Percentiles rank a stretch among this genome's conserved stretches.
Conservation (phyloP, 2,888 invertebrate genomes). For the Drosophila seclusa region DNA sequence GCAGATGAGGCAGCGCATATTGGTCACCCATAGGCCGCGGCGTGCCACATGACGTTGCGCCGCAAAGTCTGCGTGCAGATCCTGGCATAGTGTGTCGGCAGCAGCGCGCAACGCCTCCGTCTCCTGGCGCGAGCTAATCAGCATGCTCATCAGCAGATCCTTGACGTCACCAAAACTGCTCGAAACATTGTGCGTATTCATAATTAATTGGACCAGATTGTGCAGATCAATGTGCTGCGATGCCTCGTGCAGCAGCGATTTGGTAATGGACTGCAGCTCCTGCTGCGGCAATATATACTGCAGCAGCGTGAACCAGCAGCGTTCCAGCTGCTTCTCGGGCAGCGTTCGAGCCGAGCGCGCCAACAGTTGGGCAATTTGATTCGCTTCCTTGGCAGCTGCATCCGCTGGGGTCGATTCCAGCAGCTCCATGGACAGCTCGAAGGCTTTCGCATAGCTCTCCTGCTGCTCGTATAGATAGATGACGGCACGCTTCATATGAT, state of each 20-base stretch:
- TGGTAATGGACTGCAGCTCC: slow-evolving; percentile 84
- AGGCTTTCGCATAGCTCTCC: slow-evolving; percentile 90
- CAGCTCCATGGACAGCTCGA: slow-evolving; percentile 87
- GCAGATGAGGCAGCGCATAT: slow-evolving; percentile 83
- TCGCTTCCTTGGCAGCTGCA: slow-evolving; percentile 61
- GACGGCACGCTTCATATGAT: slow-evolving; percentile 88
- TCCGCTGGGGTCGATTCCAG: slow-evolving; percentile 71
- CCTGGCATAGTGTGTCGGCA: slow-evolving; percentile 87
- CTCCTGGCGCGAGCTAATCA: slow-evolving; percentile 91
- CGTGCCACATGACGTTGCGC: slow-evolving; percentile 71
- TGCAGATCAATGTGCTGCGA: slow-evolving; percentile 87
- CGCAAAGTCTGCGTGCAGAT: slow-evolving; percentile 87
- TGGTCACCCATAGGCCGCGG: slow-evolving; percentile 84
- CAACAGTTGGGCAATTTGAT: slow-evolving; percentile 50
- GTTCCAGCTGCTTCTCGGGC: slow-evolving; percentile 84
- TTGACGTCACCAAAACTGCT: slow-evolving; percentile 88
- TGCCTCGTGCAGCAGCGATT: slow-evolving; percentile 86
- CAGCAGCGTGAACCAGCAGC: slow-evolving; percentile 86
- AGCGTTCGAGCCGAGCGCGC: slow-evolving; percentile 85
- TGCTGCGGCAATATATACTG: slow-evolving; percentile 84
- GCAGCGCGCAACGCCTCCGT: slow-evolving; percentile 89
- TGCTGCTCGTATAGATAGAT: slow-evolving; percentile 91
- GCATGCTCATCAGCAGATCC: slow-evolving; percentile 88
- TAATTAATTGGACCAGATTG: slow-evolving; percentile 87
- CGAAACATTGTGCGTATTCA: slow-evolving; percentile 85